Conservation (phyloP, 92 coral and sea anemone species). For the Palythoa grandiflora region DNA sequence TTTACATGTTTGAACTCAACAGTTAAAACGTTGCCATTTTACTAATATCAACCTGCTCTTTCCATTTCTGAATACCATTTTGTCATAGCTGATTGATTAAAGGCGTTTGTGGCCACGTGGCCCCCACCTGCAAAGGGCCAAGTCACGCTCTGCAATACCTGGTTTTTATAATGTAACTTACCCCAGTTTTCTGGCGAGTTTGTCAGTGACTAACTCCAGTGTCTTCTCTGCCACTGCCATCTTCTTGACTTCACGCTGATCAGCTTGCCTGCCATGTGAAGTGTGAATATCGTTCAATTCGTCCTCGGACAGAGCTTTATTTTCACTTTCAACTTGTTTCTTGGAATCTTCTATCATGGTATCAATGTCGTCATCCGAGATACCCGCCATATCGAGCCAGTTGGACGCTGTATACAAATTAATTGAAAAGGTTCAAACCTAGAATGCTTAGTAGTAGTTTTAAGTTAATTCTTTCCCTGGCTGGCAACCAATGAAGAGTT, state of each 20-base stretch:
- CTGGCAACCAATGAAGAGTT: no score
- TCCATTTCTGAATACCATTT: no score
- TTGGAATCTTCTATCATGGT: constrained; percentile 21
- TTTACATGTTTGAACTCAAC: no score
- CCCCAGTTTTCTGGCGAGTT: constrained; percentile 27
- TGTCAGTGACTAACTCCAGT: constrained; percentile 12
- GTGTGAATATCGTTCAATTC: constrained; percentile 16
- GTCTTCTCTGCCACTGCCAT: constrained; percentile 17
- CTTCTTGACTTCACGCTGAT: constrained; percentile 26
- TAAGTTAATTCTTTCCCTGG: no score
- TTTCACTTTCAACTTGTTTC: constrained; percentile 33
- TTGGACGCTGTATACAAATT: constrained; percentile 5
- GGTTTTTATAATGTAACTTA: neutral
- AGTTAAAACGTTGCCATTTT: no score
- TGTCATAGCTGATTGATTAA: no score
- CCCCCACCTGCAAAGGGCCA: no score
- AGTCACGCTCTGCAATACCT: no score
- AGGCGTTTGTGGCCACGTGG: no score
- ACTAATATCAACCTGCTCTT: no score
- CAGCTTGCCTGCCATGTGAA: constrained; percentile 14
- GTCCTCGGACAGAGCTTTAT: neutral
- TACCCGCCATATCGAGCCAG: neutral
- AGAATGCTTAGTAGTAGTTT: neutral
- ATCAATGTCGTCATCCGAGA: constrained; percentile 22
- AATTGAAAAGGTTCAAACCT: neutral